Conservation (phyloP, 2,113 vertebrate species). For the Mus spicilegus region DNA sequence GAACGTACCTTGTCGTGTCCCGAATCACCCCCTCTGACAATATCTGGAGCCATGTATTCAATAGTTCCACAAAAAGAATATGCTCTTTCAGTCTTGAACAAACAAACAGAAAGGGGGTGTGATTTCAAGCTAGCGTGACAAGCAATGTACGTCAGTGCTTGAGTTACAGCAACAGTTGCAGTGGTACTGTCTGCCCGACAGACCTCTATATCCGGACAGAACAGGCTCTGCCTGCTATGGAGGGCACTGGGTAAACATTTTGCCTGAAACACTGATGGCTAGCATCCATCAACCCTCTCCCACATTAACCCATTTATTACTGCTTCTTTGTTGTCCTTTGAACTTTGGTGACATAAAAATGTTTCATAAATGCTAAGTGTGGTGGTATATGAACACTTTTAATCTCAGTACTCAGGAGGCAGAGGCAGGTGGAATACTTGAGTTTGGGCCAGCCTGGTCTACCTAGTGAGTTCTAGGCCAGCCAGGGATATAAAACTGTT, state of each 20-base stretch:
- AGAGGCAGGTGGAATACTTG: not conserved
- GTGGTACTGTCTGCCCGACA: not conserved
- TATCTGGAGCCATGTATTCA: slow-evolving; percentile 99
- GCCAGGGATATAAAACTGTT: not conserved
- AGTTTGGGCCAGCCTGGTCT: not conserved
- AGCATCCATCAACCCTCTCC: not conserved
- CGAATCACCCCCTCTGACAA: slow-evolving; percentile 95
- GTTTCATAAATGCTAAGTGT: not conserved
- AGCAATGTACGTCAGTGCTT: not conserved
- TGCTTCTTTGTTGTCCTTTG: not conserved
- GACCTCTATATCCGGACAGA: not conserved
- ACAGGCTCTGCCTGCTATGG: fast-evolving
- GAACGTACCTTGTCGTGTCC: slow-evolving; percentile 96
- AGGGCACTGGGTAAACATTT: not conserved
- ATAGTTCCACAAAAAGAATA: slow-evolving; percentile 99
- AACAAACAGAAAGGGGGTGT: slow-evolving; percentile 60
- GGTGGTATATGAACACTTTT: not conserved
- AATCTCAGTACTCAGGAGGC: not conserved
- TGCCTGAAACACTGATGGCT: not conserved
- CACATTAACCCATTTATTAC: not conserved
- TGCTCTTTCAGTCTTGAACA: slow-evolving; percentile 92
- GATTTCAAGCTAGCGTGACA: slow-evolving; percentile 34
- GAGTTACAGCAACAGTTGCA: not conserved
- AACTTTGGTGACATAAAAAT: slow-evolving; percentile 21
- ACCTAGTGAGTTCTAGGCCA: not conserved